Conservation (phyloP, 2,797 vertebrate genomes). For the Cyclopterus lumpus region DNA sequence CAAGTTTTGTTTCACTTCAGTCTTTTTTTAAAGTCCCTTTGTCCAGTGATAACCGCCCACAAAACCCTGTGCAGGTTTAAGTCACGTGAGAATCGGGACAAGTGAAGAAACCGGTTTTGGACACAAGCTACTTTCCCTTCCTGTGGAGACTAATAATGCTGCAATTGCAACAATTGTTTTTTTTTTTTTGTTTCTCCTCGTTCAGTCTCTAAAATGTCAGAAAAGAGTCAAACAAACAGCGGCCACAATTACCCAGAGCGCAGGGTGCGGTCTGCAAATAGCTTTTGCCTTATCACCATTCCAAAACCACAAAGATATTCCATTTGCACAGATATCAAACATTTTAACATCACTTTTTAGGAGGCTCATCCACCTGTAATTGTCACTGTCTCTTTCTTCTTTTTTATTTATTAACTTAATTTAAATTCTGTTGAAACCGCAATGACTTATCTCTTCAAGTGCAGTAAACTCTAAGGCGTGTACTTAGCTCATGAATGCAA, state of each 20-base stretch:
- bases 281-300: neutral
- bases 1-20: constrained; percentile 42
- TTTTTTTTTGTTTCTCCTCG: neutral
- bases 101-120: neutral
- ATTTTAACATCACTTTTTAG: neutral
- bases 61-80: neutral
- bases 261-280: neutral
- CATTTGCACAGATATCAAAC: too few relatives aligned
- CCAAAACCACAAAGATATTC: neutral
- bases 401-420: too few relatives aligned
- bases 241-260: neutral
- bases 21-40: neutral
- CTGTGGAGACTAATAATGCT: too few relatives aligned
- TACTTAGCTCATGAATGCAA: neutral
- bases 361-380: neutral
- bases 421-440: neutral
- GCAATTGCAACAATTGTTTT: neutral
- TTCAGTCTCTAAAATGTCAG: neutral
- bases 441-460: neutral
- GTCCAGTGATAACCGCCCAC: neutral
- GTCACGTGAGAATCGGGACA: neutral
- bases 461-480: too few relatives aligned
- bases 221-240: too few relatives aligned
- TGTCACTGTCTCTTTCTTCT: too few relatives aligned
- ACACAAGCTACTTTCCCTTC: neutral